Conservation (phyloP, 2,888 invertebrate species). For the Thereva unica region DNA sequence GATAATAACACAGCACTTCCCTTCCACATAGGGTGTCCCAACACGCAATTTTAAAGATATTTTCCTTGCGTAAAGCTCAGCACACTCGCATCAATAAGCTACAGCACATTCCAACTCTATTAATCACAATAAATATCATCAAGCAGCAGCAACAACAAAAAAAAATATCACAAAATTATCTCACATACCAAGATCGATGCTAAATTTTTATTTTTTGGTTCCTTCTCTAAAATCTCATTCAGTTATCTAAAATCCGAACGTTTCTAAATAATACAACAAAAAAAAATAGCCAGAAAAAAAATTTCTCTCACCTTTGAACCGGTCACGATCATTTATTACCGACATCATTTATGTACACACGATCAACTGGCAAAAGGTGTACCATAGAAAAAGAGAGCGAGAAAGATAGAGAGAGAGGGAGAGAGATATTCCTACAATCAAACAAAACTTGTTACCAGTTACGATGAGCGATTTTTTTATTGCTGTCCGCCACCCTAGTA, state of each 20-base stretch:
- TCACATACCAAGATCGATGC: not conserved
- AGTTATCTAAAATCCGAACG: not conserved
- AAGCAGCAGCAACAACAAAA: too few relatives aligned
- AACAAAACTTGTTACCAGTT: constrained; percentile 29
- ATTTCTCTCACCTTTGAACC: constrained; percentile 41
- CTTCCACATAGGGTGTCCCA: too few relatives aligned
- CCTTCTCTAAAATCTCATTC: not conserved
- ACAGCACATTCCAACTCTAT: too few relatives aligned
- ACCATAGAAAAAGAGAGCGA: constrained; percentile 5
- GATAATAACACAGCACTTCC: too few relatives aligned
- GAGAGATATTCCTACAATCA: constrained; percentile 16
- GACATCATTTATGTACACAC: constrained; percentile 38
- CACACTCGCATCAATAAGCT: too few relatives aligned
- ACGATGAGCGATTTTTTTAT: too few relatives aligned
- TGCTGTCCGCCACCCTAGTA: too few relatives aligned
- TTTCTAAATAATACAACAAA: not conserved
- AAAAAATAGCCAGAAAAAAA: constrained; percentile 14
- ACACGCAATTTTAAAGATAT: too few relatives aligned
- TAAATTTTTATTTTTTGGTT: not conserved
- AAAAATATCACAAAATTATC: too few relatives aligned
- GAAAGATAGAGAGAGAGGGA: not conserved
- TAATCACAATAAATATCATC: too few relatives aligned
- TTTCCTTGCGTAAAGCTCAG: too few relatives aligned
- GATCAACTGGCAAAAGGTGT: constrained; percentile 18
- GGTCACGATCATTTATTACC: constrained; percentile 42